Evolutionary conservation across 2,797 vertebrate genomes (phyloP).

Genomic region (Pangasius djambal): DNA sequence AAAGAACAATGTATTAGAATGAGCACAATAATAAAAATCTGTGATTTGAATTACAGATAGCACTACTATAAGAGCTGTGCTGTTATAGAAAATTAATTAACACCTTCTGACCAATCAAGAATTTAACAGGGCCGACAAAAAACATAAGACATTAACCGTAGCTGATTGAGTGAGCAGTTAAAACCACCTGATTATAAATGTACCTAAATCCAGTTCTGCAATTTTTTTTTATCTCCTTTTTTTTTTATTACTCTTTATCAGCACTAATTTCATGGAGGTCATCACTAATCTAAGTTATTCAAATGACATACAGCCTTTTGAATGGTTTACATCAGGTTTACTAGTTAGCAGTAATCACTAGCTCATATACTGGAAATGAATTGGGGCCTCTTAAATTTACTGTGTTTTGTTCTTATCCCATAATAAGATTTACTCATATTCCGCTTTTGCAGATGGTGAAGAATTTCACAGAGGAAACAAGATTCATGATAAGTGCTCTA

Average conservation of each 20-base stretch:
- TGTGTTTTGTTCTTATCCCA: neutral
- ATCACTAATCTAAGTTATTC: neutral
- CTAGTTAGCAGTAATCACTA: neutral
- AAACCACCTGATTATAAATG: neutral
- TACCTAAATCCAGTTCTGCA: no score
- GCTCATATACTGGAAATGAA: neutral
- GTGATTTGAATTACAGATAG: neutral
- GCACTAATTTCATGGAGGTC: neutral
- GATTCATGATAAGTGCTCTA: conserved; percentile 87
- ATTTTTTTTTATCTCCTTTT: no score
- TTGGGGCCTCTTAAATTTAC: neutral
- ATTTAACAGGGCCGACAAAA: neutral
- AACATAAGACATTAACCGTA: neutral
- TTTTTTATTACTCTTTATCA: neutral
- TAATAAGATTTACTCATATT: neutral
- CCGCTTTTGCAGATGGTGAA: conserved; percentile 86
- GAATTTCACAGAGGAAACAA: conserved; percentile 89
- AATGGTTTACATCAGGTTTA: neutral
- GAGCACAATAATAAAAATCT: neutral
- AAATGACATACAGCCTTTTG: neutral
- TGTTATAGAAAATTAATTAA: neutral
- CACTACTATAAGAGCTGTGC: neutral
- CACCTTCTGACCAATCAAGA: neutral
- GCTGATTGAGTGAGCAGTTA: neutral
- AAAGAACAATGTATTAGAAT: neutral